These are phyloP conservation scores for Callipepla squamata DNA, from an alignment of 2,113 vertebrate genomes.

Conservation along the genomic window DNA sequence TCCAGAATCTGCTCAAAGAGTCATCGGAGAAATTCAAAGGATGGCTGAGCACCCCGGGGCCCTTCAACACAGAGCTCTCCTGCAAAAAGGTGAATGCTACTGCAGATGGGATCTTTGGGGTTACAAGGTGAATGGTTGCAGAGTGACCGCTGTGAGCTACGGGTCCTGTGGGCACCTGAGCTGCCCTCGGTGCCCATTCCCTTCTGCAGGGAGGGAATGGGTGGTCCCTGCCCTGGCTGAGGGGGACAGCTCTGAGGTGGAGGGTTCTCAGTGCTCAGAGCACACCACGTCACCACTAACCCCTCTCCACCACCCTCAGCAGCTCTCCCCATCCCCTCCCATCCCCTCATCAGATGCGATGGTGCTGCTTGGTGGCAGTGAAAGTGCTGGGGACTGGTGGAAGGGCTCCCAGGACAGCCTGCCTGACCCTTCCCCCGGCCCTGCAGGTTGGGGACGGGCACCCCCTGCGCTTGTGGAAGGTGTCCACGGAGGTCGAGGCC, in stretches of 20 bases:
- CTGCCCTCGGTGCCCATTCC: background rate
- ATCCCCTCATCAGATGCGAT: background rate
- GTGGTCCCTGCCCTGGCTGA: background rate
- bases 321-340: background rate
- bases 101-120: background rate
- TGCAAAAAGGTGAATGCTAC: constrained; percentile 82
- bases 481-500: constrained; percentile 81
- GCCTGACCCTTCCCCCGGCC: background rate
- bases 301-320: background rate
- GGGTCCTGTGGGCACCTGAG: rapidly evolving
- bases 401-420: background rate
- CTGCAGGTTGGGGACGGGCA: constrained; percentile 82
- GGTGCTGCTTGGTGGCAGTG: background rate
- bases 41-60: constrained; percentile 77
- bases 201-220: background rate
- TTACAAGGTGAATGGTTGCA: rapidly evolving
- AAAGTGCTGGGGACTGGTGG: rapidly evolving
- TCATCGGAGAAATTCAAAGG: constrained; percentile 82
- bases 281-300: rapidly evolving
- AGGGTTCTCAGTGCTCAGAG: background rate
- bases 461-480: constrained; percentile 85
- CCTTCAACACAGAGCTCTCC: constrained; percentile 82
- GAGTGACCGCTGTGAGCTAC: rapidly evolving
- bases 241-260: background rate
- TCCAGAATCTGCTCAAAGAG: constrained; percentile 81